Conservation (phyloP, 2,113 vertebrate species). For the Oncorhynchus gorbuscha region DNA sequence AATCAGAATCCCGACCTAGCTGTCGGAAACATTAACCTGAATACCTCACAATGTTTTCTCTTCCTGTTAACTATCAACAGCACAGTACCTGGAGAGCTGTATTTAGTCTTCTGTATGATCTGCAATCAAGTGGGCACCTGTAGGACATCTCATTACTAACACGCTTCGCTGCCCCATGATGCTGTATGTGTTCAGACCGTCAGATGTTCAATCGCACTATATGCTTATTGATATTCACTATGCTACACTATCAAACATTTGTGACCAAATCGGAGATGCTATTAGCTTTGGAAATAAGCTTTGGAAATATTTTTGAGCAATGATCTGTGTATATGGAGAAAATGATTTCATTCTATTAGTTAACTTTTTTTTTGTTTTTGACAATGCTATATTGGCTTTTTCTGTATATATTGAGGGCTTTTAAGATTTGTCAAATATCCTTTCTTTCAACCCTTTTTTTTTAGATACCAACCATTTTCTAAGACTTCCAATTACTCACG, state of each 20-base stretch:
- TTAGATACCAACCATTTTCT: slow-evolving; percentile 74
- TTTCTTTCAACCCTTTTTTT: slow-evolving; percentile 71
- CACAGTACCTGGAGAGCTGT: slow-evolving; percentile 40
- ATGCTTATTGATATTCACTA: slow-evolving; percentile 52
- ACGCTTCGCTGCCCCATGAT: slow-evolving; percentile 37
- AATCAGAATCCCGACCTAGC: slow-evolving; percentile 52
- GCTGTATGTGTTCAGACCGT: slow-evolving; percentile 51
- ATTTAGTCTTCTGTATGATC: slow-evolving; percentile 37
- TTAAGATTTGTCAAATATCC: slow-evolving; percentile 74
- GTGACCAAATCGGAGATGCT: slow-evolving; percentile 79
- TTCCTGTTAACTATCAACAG: slow-evolving; percentile 49
- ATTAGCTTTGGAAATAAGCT: slow-evolving; percentile 75
- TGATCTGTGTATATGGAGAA: slow-evolving; percentile 74
- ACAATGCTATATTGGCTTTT: slow-evolving; percentile 70
- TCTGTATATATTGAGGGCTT: slow-evolving; percentile 79
- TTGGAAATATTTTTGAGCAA: slow-evolving; percentile 74
- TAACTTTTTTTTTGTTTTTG: slow-evolving; percentile 54
- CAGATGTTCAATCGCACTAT: slow-evolving; percentile 55
- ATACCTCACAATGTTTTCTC: slow-evolving; percentile 68
- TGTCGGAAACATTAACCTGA: slow-evolving; percentile 59
- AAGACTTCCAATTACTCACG: slow-evolving; percentile 69
- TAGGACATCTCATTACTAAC: slow-evolving; percentile 49
- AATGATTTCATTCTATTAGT: slow-evolving; percentile 60
- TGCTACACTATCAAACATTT: slow-evolving; percentile 70
- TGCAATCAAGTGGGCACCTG: slow-evolving; percentile 47